These are phyloP conservation scores for Virgularia gustaviana DNA, from an alignment of 92 coral and sea anemone genomes.

Conservation along the genomic window DNA sequence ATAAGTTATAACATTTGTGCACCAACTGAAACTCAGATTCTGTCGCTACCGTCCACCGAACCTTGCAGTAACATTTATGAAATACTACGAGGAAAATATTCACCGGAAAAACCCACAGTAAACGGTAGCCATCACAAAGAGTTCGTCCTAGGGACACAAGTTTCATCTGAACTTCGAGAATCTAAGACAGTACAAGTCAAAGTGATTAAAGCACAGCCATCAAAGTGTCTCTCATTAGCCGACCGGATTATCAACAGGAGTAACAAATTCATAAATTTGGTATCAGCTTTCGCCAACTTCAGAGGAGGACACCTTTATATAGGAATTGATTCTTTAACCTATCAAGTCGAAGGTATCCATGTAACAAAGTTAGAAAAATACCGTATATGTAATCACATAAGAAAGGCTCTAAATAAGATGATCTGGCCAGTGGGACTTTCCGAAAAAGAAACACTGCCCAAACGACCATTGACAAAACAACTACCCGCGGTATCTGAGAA, in stretches of 20 bases:
- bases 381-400: neutral
- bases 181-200: neutral
- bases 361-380: constrained; percentile 4
- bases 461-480: too few relatives aligned
- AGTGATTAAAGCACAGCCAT: neutral
- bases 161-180: neutral
- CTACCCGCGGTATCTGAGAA: too few relatives aligned
- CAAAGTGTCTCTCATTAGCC: constrained; percentile 10
- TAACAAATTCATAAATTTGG: constrained; percentile 29
- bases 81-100: neutral
- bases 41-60: neutral
- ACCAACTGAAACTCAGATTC: neutral
- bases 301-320: constrained; percentile 46
- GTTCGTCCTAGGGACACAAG: neutral
- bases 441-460: neutral
- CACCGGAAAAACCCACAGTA: neutral
- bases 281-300: constrained; percentile 51
- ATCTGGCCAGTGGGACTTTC: neutral
- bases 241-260: constrained; percentile 49
- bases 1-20: neutral
- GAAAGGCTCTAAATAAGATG: neutral
- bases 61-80: neutral
- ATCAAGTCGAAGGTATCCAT: constrained; percentile 21
- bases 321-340: constrained; percentile 41
- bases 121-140: neutral